Base-by-base conservation (phyloP, 2,797 vertebrate genomes). In the Dendrocincla tyrannina region DNA sequence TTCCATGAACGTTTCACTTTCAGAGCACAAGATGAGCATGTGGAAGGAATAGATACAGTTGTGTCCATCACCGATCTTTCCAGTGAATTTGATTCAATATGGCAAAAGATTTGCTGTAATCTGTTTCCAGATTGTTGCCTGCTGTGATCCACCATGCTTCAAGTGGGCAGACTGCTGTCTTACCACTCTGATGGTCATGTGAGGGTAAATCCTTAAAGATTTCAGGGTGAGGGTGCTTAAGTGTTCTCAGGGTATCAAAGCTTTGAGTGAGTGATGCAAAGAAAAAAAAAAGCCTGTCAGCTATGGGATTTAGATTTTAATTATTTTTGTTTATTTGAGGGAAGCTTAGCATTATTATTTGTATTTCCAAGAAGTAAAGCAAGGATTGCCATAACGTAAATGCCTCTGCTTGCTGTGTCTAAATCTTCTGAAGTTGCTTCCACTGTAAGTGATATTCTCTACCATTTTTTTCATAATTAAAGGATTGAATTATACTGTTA, bases 121-220 rank as follows among this genome's bases (percentile, higher is more conserved):
- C 39, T 0, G 0, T 37, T 19, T 73, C 37, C 32, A 30, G 46
- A 3, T 50, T 3, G 2, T 35, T 49, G 12, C 30, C 25, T 89
- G 20, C 23, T 74, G 28, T 47, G 63, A 12, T 18, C 11, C 5
- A 4, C 15, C 1, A 0, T 35, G 25, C n/a, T 42, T 70, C 39
- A 39, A 59, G 39, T 2, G 11, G 11, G 52, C 49, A 64, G 33
- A 10, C 23, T 46, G n/a, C 60, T 84, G 30, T 35, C 10, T 50
- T 46, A 16, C 30, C 3, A 1, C 47, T 78, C 32, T 67, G 17
- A 14, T 1, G 3, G 7, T 32, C 62, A 16, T 64, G 62, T 75
- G 74, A 44, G 25, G 25, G 11, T 49, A 68, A 78, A 60, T 64
- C 53, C 41, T n/a, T 56, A 32, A 35, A 30, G 37, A 49, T 49